These are phyloP conservation scores for Corythoichthys intestinalis DNA, from an alignment of 2,113 vertebrate genomes.

Conservation along the genomic window DNA sequence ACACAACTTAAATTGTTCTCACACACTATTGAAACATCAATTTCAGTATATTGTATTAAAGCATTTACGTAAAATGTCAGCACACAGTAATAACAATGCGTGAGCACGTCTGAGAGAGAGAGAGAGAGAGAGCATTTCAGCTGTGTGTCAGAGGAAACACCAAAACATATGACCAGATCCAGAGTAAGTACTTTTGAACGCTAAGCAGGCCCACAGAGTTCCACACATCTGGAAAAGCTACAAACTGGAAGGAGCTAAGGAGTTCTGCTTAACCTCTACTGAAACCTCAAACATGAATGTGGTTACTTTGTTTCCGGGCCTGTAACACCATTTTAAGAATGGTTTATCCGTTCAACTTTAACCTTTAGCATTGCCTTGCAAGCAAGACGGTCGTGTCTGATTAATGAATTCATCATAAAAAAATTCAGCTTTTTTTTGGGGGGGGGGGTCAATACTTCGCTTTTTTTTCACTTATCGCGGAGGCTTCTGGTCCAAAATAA, in stretches of 20 bases:
- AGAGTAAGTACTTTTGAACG: neutral
- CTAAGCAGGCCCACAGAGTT: neutral
- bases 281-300: neutral
- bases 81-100: no score
- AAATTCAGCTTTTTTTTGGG: no score
- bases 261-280: neutral
- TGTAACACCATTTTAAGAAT: neutral
- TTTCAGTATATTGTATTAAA: neutral
- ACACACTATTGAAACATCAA: neutral
- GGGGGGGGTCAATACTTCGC: no score
- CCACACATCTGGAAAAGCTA: slow-evolving; percentile 4
- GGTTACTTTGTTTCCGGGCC: neutral
- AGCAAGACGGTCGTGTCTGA: neutral
- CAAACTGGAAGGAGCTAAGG: neutral
- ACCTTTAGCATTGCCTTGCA: neutral
- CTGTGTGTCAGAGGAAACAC: neutral
- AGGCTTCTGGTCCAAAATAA: no score
- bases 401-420: no score
- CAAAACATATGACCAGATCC: neutral
- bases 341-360: neutral
- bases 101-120: neutral
- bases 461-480: no score
- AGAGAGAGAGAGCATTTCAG: neutral
- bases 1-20: neutral
- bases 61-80: no score